Evolutionary conservation across 2,797 vertebrate species (phyloP), one percentile per base, ranked within the genome.

Genomic region (Bovichtus diacanthus): DNA sequence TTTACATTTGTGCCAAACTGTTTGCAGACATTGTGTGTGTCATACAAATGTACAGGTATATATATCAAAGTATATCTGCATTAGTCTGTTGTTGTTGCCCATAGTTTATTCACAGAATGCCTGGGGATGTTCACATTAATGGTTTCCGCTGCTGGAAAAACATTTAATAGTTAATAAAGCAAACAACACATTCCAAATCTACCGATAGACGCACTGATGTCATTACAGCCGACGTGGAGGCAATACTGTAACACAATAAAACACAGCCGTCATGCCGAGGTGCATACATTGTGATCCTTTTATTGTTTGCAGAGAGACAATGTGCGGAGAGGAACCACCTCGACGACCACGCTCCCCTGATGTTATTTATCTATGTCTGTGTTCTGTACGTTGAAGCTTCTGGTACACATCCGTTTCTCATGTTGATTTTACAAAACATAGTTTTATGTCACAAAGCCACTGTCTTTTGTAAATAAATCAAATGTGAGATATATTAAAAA

Each of bases 1-100:
- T 95, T 95, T 95, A 92, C 89, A 93, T 94, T 94, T 87, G 95
- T 96, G 95, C 94, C 95, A 96, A 95, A 95, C 90, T 88, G 88
- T 94, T 91, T 90, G 93, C 93, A 75, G 90, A 90, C 87, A 88
- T 93, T 84, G 89, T 90, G 90, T 91, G 91, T 90, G 90, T 93
- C 86, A 76, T 81, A 79, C 70, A 81, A 74, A 79, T n/a, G 76
- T 60, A 71, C 88, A 87, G 87, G 84, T 90, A 82, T 87, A 82
- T 87, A 84, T 80, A 85, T 85, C 58, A 54, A 70, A 80, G 77
- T 90, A 87, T 90, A 85, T 90, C 83, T 81, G 78, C 85, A 59
- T 90, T 86, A 82, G 68, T 89, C 63, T 60, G 87, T 89, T 65
- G 87, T 87, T 76, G 87, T 90, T 72, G 82, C 84, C 51, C 85